phyloP scores from a whole-genome alignment of 1,140 invertebrate genomes.

The Cotesia typhae region DNA sequence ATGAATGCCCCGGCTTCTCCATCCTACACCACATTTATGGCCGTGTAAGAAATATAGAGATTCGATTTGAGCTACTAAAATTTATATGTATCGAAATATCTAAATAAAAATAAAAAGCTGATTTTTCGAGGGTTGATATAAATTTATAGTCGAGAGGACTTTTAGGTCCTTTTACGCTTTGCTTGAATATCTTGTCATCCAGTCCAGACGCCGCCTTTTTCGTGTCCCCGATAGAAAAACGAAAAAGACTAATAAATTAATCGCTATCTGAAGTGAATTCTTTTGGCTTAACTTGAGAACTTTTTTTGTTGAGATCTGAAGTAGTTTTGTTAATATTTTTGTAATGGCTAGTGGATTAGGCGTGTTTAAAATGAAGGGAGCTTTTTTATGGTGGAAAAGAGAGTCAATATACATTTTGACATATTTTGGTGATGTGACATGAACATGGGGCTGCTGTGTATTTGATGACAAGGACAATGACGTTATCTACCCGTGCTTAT shows the following conservation, averaged over 20 bases:
- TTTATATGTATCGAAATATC: background rate
- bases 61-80: slow-evolving; percentile 35
- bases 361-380: too few species aligned
- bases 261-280: too few species aligned
- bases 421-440: background rate
- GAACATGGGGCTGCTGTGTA: background rate
- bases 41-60: slow-evolving; percentile 41
- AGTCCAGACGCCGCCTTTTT: slow-evolving; percentile 10
- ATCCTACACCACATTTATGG: slow-evolving; percentile 21
- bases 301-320: too few species aligned
- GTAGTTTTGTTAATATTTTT: too few species aligned
- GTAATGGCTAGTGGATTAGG: too few species aligned
- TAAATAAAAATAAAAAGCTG: background rate
- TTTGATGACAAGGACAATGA: slow-evolving; percentile 12
- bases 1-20: slow-evolving; percentile 22
- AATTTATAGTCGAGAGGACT: too few species aligned
- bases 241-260: background rate
- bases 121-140: background rate
- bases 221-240: slow-evolving; percentile 1
- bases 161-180: slow-evolving; percentile 6
- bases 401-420: slow-evolving; percentile 10
- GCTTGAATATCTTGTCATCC: slow-evolving; percentile 2
- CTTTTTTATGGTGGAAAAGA: background rate
- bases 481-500: slow-evolving; percentile 9
- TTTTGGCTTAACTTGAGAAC: too few species aligned